Base-by-base conservation (phyloP, 2,113 vertebrate species). In the Lutjanus erythropterus region DNA sequence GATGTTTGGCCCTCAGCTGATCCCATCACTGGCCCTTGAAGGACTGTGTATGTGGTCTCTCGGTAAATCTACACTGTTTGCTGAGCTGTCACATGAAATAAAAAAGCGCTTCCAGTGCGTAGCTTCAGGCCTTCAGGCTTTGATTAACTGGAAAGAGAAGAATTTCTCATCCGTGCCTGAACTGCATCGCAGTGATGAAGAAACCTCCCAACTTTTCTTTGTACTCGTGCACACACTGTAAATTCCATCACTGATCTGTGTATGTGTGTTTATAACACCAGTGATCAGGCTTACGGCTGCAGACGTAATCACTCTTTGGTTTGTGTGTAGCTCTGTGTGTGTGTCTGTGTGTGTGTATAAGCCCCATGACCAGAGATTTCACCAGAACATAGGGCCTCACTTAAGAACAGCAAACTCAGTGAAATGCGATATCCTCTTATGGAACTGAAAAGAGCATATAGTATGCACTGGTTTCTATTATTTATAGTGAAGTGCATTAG, bases 351-450 rank as follows among this genome's bases (percentile, higher is more conserved):
- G 25, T 66, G 39, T 68, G 65, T 65, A 47, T 79, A 71, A 84
- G 46, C 71, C 86, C 62, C 74, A 77, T 90, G 85, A 90, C 69
- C 64, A 68, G 60, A 85, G 80, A 91, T 89, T 93, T 89, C 70
- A 89, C 12, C 71, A 69, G 74, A 53, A 76, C 31, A 18, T 46
- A 78, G 47, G 66, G 68, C 61, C 50, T 75, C 62, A 74, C 69
- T 81, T 53, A 67, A 86, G 75, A 87, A 82, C 46, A 62, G 79
- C 80, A 71, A 69, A 78, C 44, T 81, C 79, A 69, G 86, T 61
- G 78, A 91, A 89, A 81, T 84, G 31, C 2, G 35, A 86, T 85
- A 84, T 91, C 86, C 74, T 87, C 74, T 89, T 86, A 87, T 47
- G 58, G 75, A 82, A 71, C 23, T 71, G 56, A 65, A 83, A 75